A percentile compares a stretch with the other conserved stretches of the same genome.
These are phyloP conservation scores for Nowickia ferox DNA, from an alignment of 2,888 invertebrate species.

Conservation along the genomic window DNA sequence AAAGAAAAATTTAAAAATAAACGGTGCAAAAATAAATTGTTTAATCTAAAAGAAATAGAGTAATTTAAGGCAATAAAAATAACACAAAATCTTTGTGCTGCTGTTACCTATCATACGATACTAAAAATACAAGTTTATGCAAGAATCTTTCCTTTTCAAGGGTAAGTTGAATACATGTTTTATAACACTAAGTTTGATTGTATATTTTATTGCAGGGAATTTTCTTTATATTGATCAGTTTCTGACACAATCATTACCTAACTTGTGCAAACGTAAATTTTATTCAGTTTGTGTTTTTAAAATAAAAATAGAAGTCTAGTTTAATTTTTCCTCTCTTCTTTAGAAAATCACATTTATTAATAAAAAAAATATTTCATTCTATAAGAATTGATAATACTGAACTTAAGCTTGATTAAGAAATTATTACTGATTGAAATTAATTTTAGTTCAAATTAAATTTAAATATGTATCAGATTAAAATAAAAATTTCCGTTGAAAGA, in stretches of 20 bases:
- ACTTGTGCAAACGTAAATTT: too few species aligned
- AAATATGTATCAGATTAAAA: too few species aligned
- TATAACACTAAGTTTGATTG: neutral
- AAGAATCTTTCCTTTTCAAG: neutral
- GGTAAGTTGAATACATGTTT: constrained; percentile 13
- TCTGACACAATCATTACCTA: neutral
- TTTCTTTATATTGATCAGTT: neutral
- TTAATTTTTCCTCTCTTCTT: too few species aligned
- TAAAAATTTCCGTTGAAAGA: too few species aligned
- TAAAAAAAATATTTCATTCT: too few species aligned
- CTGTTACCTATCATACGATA: neutral
- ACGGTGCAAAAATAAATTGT: neutral
- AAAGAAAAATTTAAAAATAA: neutral
- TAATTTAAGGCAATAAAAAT: neutral
- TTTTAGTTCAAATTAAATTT: too few species aligned
- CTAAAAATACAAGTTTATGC: neutral
- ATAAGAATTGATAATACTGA: too few species aligned
- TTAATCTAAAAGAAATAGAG: neutral
- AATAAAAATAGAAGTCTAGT: too few species aligned
- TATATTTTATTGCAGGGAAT: neutral
- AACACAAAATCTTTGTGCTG: neutral
- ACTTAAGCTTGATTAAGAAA: too few species aligned
- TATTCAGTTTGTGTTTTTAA: too few species aligned
- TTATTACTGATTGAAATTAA: too few species aligned
- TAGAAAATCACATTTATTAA: too few species aligned